phyloP scores from a whole-genome alignment of 2,888 invertebrate genomes.

The Acanthosoma haemorrhoidale region DNA sequence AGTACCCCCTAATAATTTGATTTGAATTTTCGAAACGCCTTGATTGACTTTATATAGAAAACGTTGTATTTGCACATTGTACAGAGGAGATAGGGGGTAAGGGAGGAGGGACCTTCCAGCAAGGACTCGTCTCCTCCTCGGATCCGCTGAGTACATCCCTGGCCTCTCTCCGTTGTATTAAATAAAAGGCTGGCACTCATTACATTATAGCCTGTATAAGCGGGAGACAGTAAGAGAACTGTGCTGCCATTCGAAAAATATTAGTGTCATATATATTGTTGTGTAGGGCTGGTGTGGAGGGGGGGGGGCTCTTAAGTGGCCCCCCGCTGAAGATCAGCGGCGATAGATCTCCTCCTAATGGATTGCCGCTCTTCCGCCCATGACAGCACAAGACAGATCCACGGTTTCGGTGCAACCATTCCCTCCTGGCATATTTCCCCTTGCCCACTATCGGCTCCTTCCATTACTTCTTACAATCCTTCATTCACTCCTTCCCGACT shows the following conservation, averaged over 20 bases:
- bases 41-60: no score
- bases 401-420: no score
- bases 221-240: background rate
- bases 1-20: no score
- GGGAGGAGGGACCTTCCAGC: no score
- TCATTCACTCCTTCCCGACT: no score
- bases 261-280: slow-evolving; percentile 23
- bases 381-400: background rate
- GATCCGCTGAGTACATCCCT: no score
- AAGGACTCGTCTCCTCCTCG: no score
- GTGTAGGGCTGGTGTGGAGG: background rate
- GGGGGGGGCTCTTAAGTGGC: slow-evolving; percentile 11
- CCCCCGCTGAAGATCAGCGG: background rate
- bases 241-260: slow-evolving; percentile 21
- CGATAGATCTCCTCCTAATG: slow-evolving; percentile 23
- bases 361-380: background rate
- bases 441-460: background rate
- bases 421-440: background rate
- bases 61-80: no score
- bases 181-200: background rate
- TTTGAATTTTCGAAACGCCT: no score
- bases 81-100: no score
- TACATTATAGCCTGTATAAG: background rate
- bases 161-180: no score
- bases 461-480: background rate